Evolutionary conservation across 2,113 vertebrate genomes (phyloP).

Genomic region (Dicerorhinus sumatrensis): DNA sequence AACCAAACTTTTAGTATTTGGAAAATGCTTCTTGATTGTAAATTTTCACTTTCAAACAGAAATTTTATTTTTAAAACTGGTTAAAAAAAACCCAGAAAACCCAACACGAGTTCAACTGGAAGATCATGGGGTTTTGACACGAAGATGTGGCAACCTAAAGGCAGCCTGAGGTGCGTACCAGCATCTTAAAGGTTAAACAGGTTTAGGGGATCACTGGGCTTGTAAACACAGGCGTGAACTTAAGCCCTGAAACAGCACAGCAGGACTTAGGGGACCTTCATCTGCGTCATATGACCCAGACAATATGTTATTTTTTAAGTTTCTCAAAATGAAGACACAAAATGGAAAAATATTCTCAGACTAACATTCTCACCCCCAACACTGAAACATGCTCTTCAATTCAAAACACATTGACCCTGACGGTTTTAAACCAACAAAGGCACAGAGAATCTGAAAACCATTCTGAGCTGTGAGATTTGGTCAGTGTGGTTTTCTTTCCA

Average conservation of each 20-base stretch:
- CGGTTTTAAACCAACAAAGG: neutral
- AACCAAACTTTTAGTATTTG: neutral
- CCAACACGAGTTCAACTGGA: no score
- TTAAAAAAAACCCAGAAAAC: neutral
- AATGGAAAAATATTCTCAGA: neutral
- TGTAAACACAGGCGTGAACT: rapidly evolving
- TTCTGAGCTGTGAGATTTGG: neutral
- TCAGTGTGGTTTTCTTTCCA: neutral
- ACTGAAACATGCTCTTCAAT: neutral
- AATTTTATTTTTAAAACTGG: neutral
- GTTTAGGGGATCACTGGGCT: neutral
- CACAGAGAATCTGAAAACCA: neutral
- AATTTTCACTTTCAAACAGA: neutral
- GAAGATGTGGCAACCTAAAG: neutral
- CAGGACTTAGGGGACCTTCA: no score
- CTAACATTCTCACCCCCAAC: no score
- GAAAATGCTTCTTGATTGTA: neutral
- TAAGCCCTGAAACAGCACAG: neutral
- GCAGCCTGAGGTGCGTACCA: rapidly evolving
- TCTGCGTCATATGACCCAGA: neutral
- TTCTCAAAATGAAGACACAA: neutral
- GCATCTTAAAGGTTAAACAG: rapidly evolving
- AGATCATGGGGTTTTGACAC: neutral
- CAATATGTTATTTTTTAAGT: neutral
- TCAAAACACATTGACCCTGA: neutral